phyloP scores from a whole-genome alignment of 2,888 invertebrate genomes.

The Chrysina gloriosa region DNA sequence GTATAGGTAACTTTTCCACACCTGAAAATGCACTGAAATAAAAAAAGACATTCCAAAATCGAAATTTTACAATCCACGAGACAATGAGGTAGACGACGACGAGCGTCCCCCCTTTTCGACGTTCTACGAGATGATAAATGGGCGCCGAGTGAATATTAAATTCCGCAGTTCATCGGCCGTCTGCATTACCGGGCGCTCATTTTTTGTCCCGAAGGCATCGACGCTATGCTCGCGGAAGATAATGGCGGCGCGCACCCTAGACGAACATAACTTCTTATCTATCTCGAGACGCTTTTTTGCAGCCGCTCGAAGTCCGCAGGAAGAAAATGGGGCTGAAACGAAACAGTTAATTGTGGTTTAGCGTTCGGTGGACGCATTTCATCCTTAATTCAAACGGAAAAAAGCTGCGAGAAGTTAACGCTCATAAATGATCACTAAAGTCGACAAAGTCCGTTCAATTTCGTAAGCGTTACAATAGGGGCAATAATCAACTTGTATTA shows the following conservation, averaged over 20 bases:
- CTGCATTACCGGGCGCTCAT: conserved; percentile 66
- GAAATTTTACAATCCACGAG: too few relatives aligned
- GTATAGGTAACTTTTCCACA: too few relatives aligned
- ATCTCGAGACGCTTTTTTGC: conserved; percentile 52
- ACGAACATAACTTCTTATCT: conserved; percentile 60
- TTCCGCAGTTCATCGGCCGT: conserved; percentile 77
- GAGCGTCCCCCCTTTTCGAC: too few relatives aligned
- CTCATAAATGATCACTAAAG: too few relatives aligned
- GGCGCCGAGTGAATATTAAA: conserved; percentile 77
- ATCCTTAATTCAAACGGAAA: too few relatives aligned
- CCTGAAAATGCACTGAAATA: too few relatives aligned
- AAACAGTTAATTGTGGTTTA: conserved; percentile 1
- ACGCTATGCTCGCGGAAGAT: conserved; percentile 60
- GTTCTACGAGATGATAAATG: conserved; percentile 54
- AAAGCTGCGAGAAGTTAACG: too few relatives aligned
- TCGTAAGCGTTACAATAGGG: too few relatives aligned
- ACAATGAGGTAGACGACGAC: too few relatives aligned
- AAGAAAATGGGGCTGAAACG: neutral
- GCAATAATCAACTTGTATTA: too few relatives aligned
- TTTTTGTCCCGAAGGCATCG: conserved; percentile 55
- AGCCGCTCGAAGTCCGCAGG: conserved; percentile 14
- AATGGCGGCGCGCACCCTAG: conserved; percentile 56
- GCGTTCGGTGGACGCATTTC: neutral
- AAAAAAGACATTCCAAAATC: too few relatives aligned
- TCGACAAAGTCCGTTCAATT: too few relatives aligned